Base-by-base conservation (phyloP, 2,888 invertebrate species). In the Cistogaster globosa region DNA sequence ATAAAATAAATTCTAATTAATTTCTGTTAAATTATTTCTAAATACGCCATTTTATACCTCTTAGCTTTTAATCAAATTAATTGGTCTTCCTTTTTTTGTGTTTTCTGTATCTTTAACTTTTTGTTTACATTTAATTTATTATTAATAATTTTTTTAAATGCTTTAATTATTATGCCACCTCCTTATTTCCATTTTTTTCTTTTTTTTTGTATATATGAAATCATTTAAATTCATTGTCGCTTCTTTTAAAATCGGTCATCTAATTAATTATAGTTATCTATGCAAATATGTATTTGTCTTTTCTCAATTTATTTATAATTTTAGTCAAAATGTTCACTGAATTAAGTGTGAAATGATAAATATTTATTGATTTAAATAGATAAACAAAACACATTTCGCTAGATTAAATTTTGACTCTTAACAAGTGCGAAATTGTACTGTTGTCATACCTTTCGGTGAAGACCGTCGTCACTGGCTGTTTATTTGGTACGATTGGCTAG, bases 281-380 rank as follows among this genome's bases (percentile, higher is more conserved):
- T 84, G 81, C 72, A 68, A 84, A 84, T 77, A 68, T 69, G 36
- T 68, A 12, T 72, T 63, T 79, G 38, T 38, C 51, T 62, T 16
- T 20, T 0, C 11, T 51, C 32, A 58, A 71, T 82, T 76, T 75
- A 71, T 76, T 69, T 63, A 75, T 74, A 18, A 69, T 20, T 20
- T 72, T 74, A 45, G 75, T 36, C 12, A 62, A 58, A 51, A 63
- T 69, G 60, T 84, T 77, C 51, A 77, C 57, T 45, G 63, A 77
- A 84, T 77, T 84, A 84, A 81, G 77, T 67, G 22, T 69, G 81
- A 84, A 77, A 77, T 69, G 81, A 84, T 77, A 74, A 84, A 84
- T 84, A 67, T 72, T 68, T 74, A 77, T 76, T 80, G 76, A 62
- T 68, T 74, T 62, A 42, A 72, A 72, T 79, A 55, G 48, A 83